Evolutionary conservation across 2,113 vertebrate genomes (phyloP).

Genomic region (Ceratotherium simum): DNA sequence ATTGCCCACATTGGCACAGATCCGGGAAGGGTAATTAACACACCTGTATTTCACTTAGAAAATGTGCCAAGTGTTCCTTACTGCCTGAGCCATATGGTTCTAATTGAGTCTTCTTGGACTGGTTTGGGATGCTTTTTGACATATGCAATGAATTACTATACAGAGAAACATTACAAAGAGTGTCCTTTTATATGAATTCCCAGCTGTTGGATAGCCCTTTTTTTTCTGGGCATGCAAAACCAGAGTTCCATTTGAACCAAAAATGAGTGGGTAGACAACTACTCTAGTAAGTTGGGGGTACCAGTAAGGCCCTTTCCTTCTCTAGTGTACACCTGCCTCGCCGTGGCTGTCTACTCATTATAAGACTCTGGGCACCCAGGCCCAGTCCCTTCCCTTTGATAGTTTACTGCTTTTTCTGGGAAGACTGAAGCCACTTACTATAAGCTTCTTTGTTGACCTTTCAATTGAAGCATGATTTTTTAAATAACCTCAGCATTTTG

Average conservation of each 20-base stretch:
- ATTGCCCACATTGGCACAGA: slow-evolving; percentile 44
- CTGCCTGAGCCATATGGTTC: slow-evolving; percentile 32
- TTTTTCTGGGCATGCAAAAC: slow-evolving; percentile 9
- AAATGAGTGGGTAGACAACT: background rate
- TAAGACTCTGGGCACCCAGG: background rate
- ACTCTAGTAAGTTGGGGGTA: background rate
- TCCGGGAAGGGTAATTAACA: slow-evolving; percentile 24
- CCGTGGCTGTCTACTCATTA: background rate
- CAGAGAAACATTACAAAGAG: slow-evolving; percentile 8
- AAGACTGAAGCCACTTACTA: slow-evolving; percentile 1
- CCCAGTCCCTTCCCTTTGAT: background rate
- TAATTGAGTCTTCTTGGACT: slow-evolving; percentile 56
- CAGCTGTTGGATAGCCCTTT: background rate
- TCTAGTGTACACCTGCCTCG: background rate
- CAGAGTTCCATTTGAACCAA: background rate
- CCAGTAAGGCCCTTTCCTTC: slow-evolving; percentile 12
- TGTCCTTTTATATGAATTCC: slow-evolving; percentile 21
- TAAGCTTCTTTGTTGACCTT: background rate
- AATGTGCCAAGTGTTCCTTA: slow-evolving; percentile 53
- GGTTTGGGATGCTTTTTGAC: slow-evolving; percentile 54
- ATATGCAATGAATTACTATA: background rate
- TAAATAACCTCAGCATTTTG: background rate
- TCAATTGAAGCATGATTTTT: background rate
- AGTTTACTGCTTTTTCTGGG: background rate
- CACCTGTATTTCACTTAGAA: slow-evolving; percentile 34